Evolutionary conservation across 2,797 vertebrate species (phyloP), one percentile per base, ranked within the genome.

Genomic region (Mycteria americana): DNA sequence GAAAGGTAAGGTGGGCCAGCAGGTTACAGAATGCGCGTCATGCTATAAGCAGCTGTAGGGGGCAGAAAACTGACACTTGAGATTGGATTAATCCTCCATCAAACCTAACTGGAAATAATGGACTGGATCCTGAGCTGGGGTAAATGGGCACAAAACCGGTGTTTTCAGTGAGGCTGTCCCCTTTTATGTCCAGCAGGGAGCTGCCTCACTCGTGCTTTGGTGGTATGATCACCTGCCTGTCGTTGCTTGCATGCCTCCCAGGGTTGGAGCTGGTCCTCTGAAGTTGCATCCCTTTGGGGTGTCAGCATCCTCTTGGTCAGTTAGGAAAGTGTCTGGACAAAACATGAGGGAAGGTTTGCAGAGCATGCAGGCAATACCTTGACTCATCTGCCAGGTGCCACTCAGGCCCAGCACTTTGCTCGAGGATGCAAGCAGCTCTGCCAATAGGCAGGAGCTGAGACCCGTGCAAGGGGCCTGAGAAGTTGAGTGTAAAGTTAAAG

Each of bases 71-170:
- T 92, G 68, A 79, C 82, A 83, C 75, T 13, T 11, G 15, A 74
- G 63, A 63, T 79, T 69, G 60, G 68, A 95, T 93, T 92, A 93
- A 91, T 92, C 85, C 75, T 86, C 63, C 82, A 77, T 96, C 94
- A 89, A 88, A 72, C 45, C 31, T 92, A 93, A 95, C 77, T 72
- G 91, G 80, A 83, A 94, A 89, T 94, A 97, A 97, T 93, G 84
- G 89, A 82, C 88, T 91, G 50, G 67, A 92, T 95, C 48, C 50
- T 95, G 51, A 92, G 54, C 46, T 72, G 67, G 53, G 10, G 33
- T 85, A 87, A 94, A 92, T 3, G 48, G 72, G 68, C 70, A 79
- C 56, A 94, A 63, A 67, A 1, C 12, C 18, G 24, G 13, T 14
- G 39, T 19, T 65, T 86, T 33, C 72, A 64, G 19, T 4, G 18